Evolutionary conservation across 2,888 invertebrate species (phyloP), one percentile per base, ranked within the genome.

Genomic region (Stenodema calcarata): DNA sequence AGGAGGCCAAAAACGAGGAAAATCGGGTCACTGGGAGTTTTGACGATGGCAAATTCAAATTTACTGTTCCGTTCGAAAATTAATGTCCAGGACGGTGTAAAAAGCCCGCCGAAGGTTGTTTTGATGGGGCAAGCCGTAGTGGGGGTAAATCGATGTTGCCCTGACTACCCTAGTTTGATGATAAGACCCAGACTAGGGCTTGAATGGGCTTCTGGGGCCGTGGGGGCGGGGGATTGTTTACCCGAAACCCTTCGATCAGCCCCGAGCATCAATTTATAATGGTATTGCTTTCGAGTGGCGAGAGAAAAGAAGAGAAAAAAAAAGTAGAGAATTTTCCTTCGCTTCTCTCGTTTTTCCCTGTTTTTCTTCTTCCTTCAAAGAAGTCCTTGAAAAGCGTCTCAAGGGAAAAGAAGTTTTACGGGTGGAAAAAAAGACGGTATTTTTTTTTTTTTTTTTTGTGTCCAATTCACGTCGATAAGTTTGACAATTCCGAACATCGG

Each of bases 111-210:
- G 62, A 23, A 27, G 23, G 62, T 62, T 62, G 27, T 62, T 62
- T 62, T 62, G 62, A 62, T 41, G 73, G 41, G 1, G 73, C 9
- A 1, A n/a, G 30, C 1, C 11, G 80, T n/a, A 35, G 80, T 27
- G 80, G 30, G 80, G 30, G 54, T 80, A 47, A 80, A 80, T 80
- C 80, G 80, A 80, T 80, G 80, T 80, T 80, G 80, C 80, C 80
- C 80, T 80, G 80, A 80, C 80, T 80, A 80, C 80, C 80, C 80
- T 54, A 80, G 54, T 80, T 80, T 80, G 80, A 80, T 80, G 80
- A 80, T 80, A 80, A 47, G 47, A 44, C 50, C 80, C 54, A 30
- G 28, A 18, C 30, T 30, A 16, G 30, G 4, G 30, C 30, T 35
- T 50, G 80, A 80, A 80, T 50, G 80, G 80, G 80, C 73, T 35